phyloP scores from a whole-genome alignment of 2,888 invertebrate genomes.

The Tenthredo mesomela region DNA sequence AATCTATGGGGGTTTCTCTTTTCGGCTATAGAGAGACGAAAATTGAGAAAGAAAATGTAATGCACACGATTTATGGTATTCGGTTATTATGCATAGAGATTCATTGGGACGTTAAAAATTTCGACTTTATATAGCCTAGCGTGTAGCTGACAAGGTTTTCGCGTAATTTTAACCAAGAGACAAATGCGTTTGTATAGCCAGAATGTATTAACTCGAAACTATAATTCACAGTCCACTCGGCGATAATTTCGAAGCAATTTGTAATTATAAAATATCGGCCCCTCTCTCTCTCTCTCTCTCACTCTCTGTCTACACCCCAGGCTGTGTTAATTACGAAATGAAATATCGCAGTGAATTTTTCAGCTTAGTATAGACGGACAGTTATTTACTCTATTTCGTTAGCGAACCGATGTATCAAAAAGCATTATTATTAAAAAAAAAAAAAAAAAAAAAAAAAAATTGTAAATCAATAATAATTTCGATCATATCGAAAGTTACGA shows the following conservation, averaged over 20 bases:
- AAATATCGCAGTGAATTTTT: constrained; percentile 11
- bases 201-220: constrained; percentile 30
- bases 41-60: neutral
- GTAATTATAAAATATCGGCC: constrained; percentile 32
- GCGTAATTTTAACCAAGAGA: neutral
- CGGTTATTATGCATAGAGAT: neutral
- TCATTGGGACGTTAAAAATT: neutral
- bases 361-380: neutral
- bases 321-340: constrained; percentile 21
- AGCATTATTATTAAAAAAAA: neutral
- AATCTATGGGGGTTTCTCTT: neutral
- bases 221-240: constrained; percentile 36
- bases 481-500: no score
- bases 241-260: constrained; percentile 34
- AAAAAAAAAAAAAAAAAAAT: neutral
- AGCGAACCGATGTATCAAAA: neutral
- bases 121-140: neutral
- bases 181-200: constrained; percentile 7
- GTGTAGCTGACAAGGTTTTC: neutral
- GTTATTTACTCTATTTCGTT: neutral
- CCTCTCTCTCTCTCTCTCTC: no score
- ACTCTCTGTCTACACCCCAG: neutral
- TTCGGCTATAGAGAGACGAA: neutral
- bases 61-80: neutral
- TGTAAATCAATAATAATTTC: no score